A percentile compares a stretch with the other conserved stretches of the same genome.
phyloP scores from a whole-genome alignment of 2,797 vertebrate genomes.

The Sardinella longiceps region DNA sequence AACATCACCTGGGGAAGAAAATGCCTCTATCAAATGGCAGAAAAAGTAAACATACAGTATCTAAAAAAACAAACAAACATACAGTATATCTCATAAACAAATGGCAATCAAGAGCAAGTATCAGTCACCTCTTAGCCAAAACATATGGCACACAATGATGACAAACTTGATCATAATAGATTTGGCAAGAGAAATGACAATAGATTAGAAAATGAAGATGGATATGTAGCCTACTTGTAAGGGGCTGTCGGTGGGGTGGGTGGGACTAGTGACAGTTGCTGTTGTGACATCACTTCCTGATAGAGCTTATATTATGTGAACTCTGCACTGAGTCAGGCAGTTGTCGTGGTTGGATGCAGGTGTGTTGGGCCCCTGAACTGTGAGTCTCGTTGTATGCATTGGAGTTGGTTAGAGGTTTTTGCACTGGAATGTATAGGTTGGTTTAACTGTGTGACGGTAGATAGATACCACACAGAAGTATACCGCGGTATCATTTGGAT shows the following conservation, averaged over 20 bases:
- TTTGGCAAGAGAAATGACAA: too few relatives aligned
- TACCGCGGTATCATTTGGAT: conserved; percentile 38
- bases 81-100: neutral
- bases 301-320: neutral
- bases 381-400: neutral
- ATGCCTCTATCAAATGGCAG: neutral
- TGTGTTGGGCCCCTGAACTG: neutral
- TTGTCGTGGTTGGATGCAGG: neutral
- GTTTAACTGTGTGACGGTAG: neutral
- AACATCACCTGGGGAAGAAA: conserved; percentile 1
- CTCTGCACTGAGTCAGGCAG: neutral
- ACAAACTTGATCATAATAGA: neutral
- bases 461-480: conserved; percentile 42
- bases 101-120: neutral
- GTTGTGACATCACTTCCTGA: neutral
- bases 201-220: neutral
- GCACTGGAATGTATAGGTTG: neutral
- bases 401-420: neutral
- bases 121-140: neutral
- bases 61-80: too few relatives aligned
- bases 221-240: too few relatives aligned
- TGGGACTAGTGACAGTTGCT: neutral
- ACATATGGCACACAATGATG: neutral
- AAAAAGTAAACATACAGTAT: neutral
- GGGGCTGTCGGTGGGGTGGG: neutral